phyloP scores from a whole-genome alignment of 2,888 invertebrate species.

The Orthosia cruda region DNA sequence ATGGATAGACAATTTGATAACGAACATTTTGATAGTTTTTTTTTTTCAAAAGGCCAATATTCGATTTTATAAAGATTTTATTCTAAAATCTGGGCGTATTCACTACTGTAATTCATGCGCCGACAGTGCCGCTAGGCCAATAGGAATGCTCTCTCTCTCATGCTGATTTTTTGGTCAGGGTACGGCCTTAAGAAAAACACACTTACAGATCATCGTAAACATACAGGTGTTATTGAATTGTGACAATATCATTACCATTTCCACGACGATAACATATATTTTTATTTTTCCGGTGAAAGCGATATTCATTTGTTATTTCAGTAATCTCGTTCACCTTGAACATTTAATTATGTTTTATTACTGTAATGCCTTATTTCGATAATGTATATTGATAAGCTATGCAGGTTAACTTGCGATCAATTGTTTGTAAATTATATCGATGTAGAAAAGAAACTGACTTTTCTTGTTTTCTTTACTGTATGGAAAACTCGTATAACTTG shows the following conservation, averaged over 20 bases:
- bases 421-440: conserved; percentile 10
- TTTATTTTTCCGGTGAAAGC: conserved; percentile 6
- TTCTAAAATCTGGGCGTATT: no score
- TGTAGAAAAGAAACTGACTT: conserved; percentile 2
- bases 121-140: no score
- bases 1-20: no score
- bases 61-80: no score
- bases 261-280: conserved; percentile 17
- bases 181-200: no score
- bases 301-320: conserved; percentile 6
- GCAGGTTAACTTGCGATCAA: conserved; percentile 25
- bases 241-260: conserved; percentile 24
- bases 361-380: conserved; percentile 18
- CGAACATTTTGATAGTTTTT: no score
- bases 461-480: conserved; percentile 14
- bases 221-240: neutral
- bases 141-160: no score
- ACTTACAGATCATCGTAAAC: neutral
- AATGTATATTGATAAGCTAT: conserved; percentile 13
- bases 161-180: no score
- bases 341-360: conserved; percentile 29
- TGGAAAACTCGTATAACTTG: conserved; percentile 30
- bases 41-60: no score
- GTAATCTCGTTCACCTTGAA: conserved; percentile 27
- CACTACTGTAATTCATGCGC: no score